Percentiles rank a stretch among this genome's conserved stretches.
Conservation (phyloP, 2,888 invertebrate genomes). For the Ormyrus rosae region DNA sequence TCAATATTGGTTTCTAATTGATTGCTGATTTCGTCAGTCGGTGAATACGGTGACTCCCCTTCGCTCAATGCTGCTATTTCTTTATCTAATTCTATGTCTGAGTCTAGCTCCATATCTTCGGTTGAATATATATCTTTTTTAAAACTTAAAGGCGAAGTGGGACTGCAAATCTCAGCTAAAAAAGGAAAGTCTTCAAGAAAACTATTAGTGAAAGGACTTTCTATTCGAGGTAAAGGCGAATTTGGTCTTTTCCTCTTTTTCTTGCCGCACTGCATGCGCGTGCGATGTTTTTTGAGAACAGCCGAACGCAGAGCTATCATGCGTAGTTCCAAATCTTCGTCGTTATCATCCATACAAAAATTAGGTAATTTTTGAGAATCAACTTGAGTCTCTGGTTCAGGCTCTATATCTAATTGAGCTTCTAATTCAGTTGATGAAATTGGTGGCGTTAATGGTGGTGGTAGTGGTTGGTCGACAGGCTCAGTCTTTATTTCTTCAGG, state of each 20-base stretch:
- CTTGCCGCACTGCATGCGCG: slow-evolving; percentile 70
- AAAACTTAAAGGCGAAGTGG: slow-evolving; percentile 42
- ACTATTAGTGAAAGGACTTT: slow-evolving; percentile 70
- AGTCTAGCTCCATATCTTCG: slow-evolving; percentile 73
- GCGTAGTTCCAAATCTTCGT: slow-evolving; percentile 81
- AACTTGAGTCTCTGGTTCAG: too few relatives aligned
- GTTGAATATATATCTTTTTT: slow-evolving; percentile 57
- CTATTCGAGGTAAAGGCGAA: slow-evolving; percentile 56
- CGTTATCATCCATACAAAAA: slow-evolving; percentile 76
- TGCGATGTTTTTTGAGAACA: slow-evolving; percentile 81
- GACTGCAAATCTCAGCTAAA: slow-evolving; percentile 58
- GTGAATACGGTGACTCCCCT: slow-evolving; percentile 68
- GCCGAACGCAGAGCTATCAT: slow-evolving; percentile 84
- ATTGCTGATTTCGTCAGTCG: slow-evolving; percentile 66
- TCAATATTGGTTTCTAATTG: too few relatives aligned
- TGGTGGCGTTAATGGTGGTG: background rate
- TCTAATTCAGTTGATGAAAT: background rate
- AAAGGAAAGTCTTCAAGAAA: slow-evolving; percentile 67
- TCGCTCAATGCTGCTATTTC: slow-evolving; percentile 50
- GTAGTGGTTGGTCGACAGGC: slow-evolving; percentile 32
- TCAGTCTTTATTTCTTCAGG: slow-evolving; percentile 45
- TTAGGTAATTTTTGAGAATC: slow-evolving; percentile 22
- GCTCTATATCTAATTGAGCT: too few relatives aligned
- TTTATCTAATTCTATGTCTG: slow-evolving; percentile 70
- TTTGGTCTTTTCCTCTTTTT: background rate